These are phyloP conservation scores for Carassius carassius DNA, from an alignment of 2,113 vertebrate species.

Conservation along the genomic window DNA sequence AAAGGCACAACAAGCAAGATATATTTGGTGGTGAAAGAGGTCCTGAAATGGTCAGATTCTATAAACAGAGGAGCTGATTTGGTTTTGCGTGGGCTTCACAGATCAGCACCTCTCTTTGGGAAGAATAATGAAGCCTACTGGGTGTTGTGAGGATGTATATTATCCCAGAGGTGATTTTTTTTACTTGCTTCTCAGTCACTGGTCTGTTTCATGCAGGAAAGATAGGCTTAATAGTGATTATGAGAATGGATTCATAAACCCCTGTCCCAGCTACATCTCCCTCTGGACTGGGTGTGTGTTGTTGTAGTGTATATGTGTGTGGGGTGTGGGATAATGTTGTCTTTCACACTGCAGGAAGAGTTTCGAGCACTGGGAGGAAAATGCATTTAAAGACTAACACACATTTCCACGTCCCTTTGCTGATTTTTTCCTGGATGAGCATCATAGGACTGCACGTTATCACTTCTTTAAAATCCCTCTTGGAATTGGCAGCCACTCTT, in stretches of 20 bases:
- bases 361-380: constrained; percentile 30
- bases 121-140: constrained; percentile 61
- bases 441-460: constrained; percentile 61
- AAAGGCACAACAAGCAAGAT: neutral
- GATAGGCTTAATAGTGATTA: constrained; percentile 19
- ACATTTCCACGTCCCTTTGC: neutral
- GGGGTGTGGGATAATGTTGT: constrained; percentile 21
- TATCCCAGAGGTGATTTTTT: constrained; percentile 63
- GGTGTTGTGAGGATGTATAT: constrained; percentile 67
- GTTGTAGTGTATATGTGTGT: neutral
- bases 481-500: neutral
- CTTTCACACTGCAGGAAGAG: constrained; percentile 45
- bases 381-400: constrained; percentile 52
- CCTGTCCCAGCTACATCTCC: neutral
- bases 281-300: constrained; percentile 24
- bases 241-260: constrained; percentile 7
- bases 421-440: constrained; percentile 13
- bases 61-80: constrained; percentile 24
- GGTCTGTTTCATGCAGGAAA: neutral
- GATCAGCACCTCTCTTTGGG: constrained; percentile 62
- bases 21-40: neutral
- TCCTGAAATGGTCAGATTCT: constrained; percentile 13
- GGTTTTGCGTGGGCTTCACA: constrained; percentile 37
- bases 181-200: constrained; percentile 14
- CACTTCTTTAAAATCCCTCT: constrained; percentile 47